Evolutionary conservation across 2,113 vertebrate genomes (phyloP), one percentile per base, ranked within the genome.

Genomic region (Gymnobelideus leadbeateri): DNA sequence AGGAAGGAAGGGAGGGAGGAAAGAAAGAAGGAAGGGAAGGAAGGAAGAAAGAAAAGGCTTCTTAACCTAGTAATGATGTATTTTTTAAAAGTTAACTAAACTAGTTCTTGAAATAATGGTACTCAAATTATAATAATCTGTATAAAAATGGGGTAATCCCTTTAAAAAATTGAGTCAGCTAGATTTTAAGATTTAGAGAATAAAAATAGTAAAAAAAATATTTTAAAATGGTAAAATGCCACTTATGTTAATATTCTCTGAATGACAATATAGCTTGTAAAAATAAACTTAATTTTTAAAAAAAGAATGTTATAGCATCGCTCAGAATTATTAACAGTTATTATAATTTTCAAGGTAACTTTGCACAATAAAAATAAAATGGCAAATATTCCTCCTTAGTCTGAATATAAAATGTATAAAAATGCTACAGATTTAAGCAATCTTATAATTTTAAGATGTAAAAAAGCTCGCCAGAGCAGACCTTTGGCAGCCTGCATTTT

Each of bases 361-460:
- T 51, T 90, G 51, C 61, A 95, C n/a, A n/a, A 90, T 25, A 46
- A 91, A 57, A 92, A 50, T 26, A 53, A n/a, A 77, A n/a, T 84
- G 55, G 25, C 54, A 93, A 89, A 47, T 31, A 84, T 28, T 84
- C 57, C 91, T 46, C 4, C 19, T 96, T 68, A 92, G 93, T 96
- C 97, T 91, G 94, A 96, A 95, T 95, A 95, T 77, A 23, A 90
- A 89, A 96, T 91, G 26, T 92, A 26, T 0, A 84, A 14, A 96
- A 94, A 89, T 93, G 96, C 90, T 98, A 98, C 95, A 93, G 96
- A 68, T 92, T 92, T 84, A 90, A 96, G 93, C 37, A 19, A 37
- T 46, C 94, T 95, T 84, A 92, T 28, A 91, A 97, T 95, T 92
- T 95, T 16, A 95, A 50, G 97, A 95, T 92, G 91, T 94, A 97